Base-by-base conservation (phyloP, 2,888 invertebrate species). In the Mimachlamys varia region DNA sequence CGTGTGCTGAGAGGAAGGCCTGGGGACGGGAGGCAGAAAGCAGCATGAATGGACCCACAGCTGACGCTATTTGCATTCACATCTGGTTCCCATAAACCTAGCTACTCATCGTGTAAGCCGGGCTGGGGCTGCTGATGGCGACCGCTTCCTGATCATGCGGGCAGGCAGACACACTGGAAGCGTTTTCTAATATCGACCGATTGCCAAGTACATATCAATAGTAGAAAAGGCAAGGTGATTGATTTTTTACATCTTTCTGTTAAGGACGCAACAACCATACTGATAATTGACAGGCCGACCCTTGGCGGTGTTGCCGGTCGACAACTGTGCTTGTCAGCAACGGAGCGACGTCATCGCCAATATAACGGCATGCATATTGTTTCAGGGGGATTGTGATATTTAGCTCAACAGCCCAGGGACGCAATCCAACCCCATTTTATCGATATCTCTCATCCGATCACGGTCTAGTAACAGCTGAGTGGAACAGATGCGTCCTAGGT, bases 311-410 rank as follows among this genome's bases (percentile, higher is more conserved):
- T 22, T 76, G 76, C 33, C 27, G 7, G 33, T 76, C 76, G 76
- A 7, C 76, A 10, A 27, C 10, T 27, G 33, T 13, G 53, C 44
- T 44, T 44, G 62, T 62, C 62, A 62, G 62, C n/a, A 22, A 22
- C 19, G 17, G 62, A 76, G 33, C 76, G 76, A 76, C 76, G 76
- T 76, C 76, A 76, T 27, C 76, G 33, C 12, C 33, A 27, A 15
- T 76, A 76, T 76, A 76, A 76, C 76, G 76, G 76, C 76, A 76
- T 76, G 76, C 15, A 27, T 76, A 33, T 76, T 76, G 76, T 76
- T 76, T 76, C 76, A 76, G 76, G 76, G 76, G 27, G 33, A 76
- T 76, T 76, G 76, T 76, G 76, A 76, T 76, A 76, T 76, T 76
- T 76, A 76, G 33, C 62, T 62, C 76, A 76, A 76, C 76, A 76